These are phyloP conservation scores for Corythornis cristatus DNA, from an alignment of 2,113 vertebrate genomes.

Conservation along the genomic window DNA sequence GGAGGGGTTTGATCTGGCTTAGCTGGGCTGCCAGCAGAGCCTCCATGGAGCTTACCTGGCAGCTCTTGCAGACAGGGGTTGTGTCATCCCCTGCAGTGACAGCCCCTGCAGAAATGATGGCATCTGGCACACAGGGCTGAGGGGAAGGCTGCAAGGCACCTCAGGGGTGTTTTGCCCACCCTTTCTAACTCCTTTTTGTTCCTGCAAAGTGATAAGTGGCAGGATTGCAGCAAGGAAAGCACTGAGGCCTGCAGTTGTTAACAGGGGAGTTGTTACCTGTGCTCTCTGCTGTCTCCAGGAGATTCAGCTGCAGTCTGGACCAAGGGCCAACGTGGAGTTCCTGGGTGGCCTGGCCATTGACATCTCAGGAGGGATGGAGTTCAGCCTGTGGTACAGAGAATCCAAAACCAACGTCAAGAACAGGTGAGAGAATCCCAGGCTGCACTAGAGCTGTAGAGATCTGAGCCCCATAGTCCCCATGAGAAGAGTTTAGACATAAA, in stretches of 20 bases:
- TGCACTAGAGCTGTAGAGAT: background rate
- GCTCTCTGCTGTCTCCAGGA: conserved; percentile 72
- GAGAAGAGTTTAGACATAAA: background rate
- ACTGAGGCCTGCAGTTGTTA: background rate
- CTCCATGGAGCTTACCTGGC: accelerated
- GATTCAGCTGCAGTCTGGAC: conserved; percentile 91
- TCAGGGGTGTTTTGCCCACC: background rate
- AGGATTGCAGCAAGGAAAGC: background rate
- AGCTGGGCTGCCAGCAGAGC: background rate
- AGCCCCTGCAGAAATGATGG: background rate
- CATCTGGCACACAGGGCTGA: background rate
- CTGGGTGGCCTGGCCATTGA: conserved; percentile 92
- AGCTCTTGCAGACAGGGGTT: background rate
- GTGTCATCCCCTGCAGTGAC: background rate
- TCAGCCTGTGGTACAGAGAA: conserved; percentile 98
- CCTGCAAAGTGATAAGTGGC: background rate
- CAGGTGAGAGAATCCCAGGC: conserved; percentile 77
- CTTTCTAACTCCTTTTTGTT: background rate
- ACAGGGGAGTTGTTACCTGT: background rate
- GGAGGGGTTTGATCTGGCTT: background rate
- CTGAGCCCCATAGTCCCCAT: background rate
- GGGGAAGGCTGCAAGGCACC: background rate
- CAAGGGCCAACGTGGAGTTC: conserved; percentile 83
- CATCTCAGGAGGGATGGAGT: conserved; percentile 96
- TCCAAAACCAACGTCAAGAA: conserved; percentile 96